Evolutionary conservation across 2,797 vertebrate genomes (phyloP).

Genomic region (Mus caroli): DNA sequence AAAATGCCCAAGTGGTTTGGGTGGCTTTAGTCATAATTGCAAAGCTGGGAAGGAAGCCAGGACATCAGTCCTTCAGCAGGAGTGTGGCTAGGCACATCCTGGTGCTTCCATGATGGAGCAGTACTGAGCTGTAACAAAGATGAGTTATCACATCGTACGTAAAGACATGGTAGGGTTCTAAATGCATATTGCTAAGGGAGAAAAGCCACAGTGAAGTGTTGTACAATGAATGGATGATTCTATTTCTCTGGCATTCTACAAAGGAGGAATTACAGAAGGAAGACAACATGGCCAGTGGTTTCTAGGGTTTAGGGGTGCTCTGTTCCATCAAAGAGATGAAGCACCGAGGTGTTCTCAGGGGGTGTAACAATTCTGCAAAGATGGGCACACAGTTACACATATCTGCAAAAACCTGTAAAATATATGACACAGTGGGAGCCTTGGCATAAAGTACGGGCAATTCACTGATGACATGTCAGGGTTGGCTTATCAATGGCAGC

Average conservation of each 20-base stretch:
- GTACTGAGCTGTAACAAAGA: neutral
- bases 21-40: neutral
- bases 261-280: neutral
- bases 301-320: too few relatives aligned
- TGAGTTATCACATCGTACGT: too few relatives aligned
- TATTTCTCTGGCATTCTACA: neutral
- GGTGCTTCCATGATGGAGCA: neutral
- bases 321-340: neutral
- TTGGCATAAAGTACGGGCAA: neutral
- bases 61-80: neutral
- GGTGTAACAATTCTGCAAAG: too few relatives aligned
- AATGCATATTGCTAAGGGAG: rapidly evolving
- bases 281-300: rapidly evolving
- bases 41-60: neutral
- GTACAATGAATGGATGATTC: neutral
- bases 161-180: neutral
- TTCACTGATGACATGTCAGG: neutral
- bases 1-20: neutral
- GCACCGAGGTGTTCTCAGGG: too few relatives aligned
- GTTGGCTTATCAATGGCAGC: neutral
- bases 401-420: neutral
- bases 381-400: too few relatives aligned
- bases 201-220: neutral
- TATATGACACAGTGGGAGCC: too few relatives aligned
- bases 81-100: neutral